phyloP scores from a whole-genome alignment of 1,140 invertebrate genomes.

The Sitophilus oryzae region DNA sequence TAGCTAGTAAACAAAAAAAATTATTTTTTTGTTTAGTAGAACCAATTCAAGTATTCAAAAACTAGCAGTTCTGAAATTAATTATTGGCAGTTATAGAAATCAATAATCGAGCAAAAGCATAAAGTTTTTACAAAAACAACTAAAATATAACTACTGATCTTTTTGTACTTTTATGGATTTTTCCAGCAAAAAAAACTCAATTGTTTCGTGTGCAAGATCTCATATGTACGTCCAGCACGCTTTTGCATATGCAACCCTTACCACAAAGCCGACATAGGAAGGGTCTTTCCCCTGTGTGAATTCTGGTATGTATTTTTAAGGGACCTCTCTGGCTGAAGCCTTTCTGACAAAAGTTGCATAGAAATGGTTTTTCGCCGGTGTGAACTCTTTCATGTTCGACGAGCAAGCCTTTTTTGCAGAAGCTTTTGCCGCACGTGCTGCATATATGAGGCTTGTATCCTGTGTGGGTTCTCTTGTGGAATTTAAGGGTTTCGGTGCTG shows the following conservation, averaged over 20 bases:
- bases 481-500: slow-evolving; percentile 60
- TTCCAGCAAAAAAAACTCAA: no score
- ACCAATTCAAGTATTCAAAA: no score
- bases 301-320: slow-evolving; percentile 58
- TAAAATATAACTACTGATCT: no score
- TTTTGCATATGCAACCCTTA: slow-evolving; percentile 58
- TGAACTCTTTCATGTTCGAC: slow-evolving; percentile 51
- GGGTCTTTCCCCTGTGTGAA: slow-evolving; percentile 52
- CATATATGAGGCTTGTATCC: slow-evolving; percentile 70
- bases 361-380: slow-evolving; percentile 36
- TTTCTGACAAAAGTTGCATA: slow-evolving; percentile 44
- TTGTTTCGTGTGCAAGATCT: slow-evolving; percentile 50
- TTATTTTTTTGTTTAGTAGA: no score
- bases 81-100: no score
- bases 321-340: slow-evolving; percentile 63
- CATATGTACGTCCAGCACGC: slow-evolving; percentile 54
- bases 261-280: slow-evolving; percentile 35
- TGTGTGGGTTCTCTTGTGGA: slow-evolving; percentile 69
- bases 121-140: no score
- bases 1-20: no score
- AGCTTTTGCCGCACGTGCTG: slow-evolving; percentile 58
- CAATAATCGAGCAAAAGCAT: no score
- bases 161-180: no score
- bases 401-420: slow-evolving; percentile 41
- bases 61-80: no score